Conservation (phyloP, 1,140 invertebrate genomes). For the Ctenoplectra terminalis region DNA sequence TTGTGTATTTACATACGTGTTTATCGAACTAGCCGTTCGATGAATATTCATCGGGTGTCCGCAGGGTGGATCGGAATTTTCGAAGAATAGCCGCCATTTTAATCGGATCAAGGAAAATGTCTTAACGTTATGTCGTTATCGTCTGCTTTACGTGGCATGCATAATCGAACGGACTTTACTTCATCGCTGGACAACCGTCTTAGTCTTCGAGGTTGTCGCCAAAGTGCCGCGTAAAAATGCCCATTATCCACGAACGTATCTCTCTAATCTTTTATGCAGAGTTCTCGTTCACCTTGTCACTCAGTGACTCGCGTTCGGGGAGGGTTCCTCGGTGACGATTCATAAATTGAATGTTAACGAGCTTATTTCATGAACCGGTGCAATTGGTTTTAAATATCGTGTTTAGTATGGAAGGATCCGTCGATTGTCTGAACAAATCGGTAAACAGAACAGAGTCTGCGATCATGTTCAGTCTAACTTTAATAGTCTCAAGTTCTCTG, state of each 20-base stretch:
- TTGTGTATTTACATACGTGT: conserved; percentile 25
- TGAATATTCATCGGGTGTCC: conserved; percentile 57
- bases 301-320: no score
- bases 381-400: background rate
- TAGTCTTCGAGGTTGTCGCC: background rate
- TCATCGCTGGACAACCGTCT: background rate
- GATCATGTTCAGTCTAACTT: background rate
- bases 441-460: background rate
- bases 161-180: conserved; percentile 52
- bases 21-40: conserved; percentile 10
- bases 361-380: background rate
- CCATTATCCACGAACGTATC: background rate
- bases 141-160: conserved; percentile 23
- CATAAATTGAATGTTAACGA: background rate
- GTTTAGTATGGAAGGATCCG: no score
- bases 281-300: background rate
- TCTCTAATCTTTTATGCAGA: background rate
- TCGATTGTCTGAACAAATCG: background rate
- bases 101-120: conserved; percentile 57
- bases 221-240: background rate
- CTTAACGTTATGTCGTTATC: conserved; percentile 50
- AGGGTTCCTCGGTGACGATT: background rate
- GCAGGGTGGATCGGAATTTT: background rate
- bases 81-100: conserved; percentile 40
- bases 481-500: background rate